phyloP scores from a whole-genome alignment of 2,797 vertebrate genomes.

The Arremon aurantiirostris region DNA sequence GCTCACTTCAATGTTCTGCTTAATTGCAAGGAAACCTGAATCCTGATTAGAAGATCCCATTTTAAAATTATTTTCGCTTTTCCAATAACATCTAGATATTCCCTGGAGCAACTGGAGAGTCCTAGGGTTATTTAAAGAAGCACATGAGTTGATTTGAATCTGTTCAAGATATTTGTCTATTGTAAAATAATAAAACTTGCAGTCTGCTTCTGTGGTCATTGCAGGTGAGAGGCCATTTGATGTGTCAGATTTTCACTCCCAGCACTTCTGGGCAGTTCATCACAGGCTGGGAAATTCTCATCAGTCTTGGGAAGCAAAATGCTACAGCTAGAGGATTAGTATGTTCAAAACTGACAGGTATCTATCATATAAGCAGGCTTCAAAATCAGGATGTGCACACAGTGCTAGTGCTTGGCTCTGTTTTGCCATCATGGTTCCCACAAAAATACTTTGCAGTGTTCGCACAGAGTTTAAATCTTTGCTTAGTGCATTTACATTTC shows the following conservation, averaged over 20 bases:
- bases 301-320: neutral
- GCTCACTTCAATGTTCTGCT: neutral
- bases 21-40: neutral
- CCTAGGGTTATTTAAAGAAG: neutral
- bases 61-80: neutral
- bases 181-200: neutral
- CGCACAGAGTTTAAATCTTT: neutral
- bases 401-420: neutral
- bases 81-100: neutral
- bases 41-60: neutral
- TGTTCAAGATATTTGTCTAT: neutral
- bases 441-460: neutral
- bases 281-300: neutral
- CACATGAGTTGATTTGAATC: neutral
- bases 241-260: neutral
- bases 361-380: neutral
- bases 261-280: neutral
- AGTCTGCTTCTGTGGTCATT: neutral
- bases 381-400: neutral
- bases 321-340: neutral
- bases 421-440: neutral
- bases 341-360: neutral
- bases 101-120: neutral
- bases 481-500: neutral
- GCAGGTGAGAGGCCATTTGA: neutral